A percentile compares a stretch with the other conserved stretches of the same genome.
Conservation (phyloP, 92 coral and sea anemone species). For the Epizoanthus rinbou region DNA sequence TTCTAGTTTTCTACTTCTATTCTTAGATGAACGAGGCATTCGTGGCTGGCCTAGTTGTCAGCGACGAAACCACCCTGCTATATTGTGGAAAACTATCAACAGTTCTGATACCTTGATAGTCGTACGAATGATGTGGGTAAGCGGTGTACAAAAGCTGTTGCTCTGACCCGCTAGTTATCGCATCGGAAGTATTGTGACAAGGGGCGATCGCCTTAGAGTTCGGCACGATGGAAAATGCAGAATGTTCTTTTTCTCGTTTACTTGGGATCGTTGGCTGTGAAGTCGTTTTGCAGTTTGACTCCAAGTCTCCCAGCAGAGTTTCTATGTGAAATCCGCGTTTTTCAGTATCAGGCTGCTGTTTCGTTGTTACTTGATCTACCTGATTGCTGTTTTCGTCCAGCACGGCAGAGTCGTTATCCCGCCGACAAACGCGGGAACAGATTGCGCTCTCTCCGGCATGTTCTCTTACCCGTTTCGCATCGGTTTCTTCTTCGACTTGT, state of each 20-base stretch:
- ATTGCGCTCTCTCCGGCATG: neutral
- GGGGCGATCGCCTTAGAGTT: neutral
- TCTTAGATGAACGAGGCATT: too few relatives aligned
- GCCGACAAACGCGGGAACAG: neutral
- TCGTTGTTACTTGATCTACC: neutral
- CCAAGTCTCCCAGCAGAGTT: slow-evolving; percentile 29
- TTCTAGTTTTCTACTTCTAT: too few relatives aligned
- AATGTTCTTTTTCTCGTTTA: slow-evolving; percentile 7
- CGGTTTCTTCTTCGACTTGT: slow-evolving; percentile 4
- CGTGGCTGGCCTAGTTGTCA: too few relatives aligned
- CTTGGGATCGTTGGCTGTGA: neutral
- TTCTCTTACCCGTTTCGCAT: neutral
- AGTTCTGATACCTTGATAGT: too few relatives aligned
- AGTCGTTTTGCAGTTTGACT: slow-evolving; percentile 11
- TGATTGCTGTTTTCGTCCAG: neutral
- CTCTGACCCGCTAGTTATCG: too few relatives aligned
- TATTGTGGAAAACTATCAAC: too few relatives aligned
- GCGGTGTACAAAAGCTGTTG: too few relatives aligned
- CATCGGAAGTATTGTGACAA: too few relatives aligned
- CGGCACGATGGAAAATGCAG: slow-evolving; percentile 35
- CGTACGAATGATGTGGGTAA: too few relatives aligned
- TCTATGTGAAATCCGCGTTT: slow-evolving; percentile 38
- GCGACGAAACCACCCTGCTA: too few relatives aligned
- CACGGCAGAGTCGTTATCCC: neutral
- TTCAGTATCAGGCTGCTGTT: neutral